Evolutionary conservation across 1,140 invertebrate species (phyloP), one percentile per base, ranked within the genome.

Genomic region (Aporrectodea caliginosa): DNA sequence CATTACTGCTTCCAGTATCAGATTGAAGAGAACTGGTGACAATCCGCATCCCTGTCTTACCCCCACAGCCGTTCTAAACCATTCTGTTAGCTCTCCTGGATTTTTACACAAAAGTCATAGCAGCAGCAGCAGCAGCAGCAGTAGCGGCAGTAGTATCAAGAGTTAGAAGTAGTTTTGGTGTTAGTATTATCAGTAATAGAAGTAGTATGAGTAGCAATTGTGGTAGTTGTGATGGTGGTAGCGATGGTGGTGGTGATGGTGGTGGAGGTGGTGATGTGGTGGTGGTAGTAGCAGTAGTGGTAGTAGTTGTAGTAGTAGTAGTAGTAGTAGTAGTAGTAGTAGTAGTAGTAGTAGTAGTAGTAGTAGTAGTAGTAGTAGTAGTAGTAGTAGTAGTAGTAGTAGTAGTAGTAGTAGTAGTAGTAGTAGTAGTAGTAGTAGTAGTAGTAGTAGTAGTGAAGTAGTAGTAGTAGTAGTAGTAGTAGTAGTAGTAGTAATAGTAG

Each of bases 221-320:
- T 34, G 35, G 74, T 80, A 34, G 74, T 77, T n/a, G 68, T 76
- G 16, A 34, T 27, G 33, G 43, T 76, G 35, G 35, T 32, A 30
- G 2, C n/a, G 1, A 16, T 22, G 12, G 43, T 69, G n/a, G 32
- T 79, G 29, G 0, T 75, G 29, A 16, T 76, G 34, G 73, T 70
- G 29, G 73, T 79, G 35, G 2, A 6, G 30, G 71, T 78, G 2
- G 0, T 2, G 2, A 34, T 78, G 32, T 35, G 22, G 22, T n/a
- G 32, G 14, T 30, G 16, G 0, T 31, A n/a, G 16, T 29, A 22
- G 22, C 22, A 35, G n/a, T 22, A 70, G 29, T 71, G 33, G 69
- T 77, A 22, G 69, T 32, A 12, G 22, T 6, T 2, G 35, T 70
- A 1, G 69, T n/a, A 35, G 70, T 77, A n/a, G 34, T 70, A 16